Conservation (phyloP, 2,113 vertebrate genomes). For the Strix uralensis region DNA sequence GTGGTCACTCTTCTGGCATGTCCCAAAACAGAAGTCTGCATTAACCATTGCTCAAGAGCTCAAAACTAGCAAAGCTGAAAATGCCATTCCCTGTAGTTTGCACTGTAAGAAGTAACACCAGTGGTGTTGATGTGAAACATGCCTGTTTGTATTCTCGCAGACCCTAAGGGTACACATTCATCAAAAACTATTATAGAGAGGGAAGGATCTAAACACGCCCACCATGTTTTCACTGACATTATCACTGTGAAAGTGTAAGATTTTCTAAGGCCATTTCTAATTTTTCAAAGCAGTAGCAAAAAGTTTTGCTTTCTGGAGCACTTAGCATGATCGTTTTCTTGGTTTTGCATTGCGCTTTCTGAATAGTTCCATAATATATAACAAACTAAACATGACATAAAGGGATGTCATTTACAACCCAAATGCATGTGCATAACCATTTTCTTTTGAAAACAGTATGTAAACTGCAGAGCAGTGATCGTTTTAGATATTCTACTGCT, state of each 20-base stretch:
- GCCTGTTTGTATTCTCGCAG: background rate
- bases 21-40: background rate
- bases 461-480: background rate
- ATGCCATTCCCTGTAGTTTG: background rate
- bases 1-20: background rate
- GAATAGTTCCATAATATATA: background rate
- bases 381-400: background rate
- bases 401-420: slow-evolving; percentile 13
- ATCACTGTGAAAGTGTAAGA: background rate
- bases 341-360: background rate
- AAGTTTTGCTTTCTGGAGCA: background rate
- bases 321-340: background rate
- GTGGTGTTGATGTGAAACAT: background rate
- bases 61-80: background rate
- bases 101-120: background rate
- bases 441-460: background rate
- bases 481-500: background rate
- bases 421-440: background rate
- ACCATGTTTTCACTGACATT: background rate
- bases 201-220: background rate
- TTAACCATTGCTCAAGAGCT: background rate
- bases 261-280: background rate
- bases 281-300: background rate
- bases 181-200: background rate
- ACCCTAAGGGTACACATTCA: background rate